Evolutionary conservation across 2,888 invertebrate species (phyloP).

Genomic region (Andrena marginata): DNA sequence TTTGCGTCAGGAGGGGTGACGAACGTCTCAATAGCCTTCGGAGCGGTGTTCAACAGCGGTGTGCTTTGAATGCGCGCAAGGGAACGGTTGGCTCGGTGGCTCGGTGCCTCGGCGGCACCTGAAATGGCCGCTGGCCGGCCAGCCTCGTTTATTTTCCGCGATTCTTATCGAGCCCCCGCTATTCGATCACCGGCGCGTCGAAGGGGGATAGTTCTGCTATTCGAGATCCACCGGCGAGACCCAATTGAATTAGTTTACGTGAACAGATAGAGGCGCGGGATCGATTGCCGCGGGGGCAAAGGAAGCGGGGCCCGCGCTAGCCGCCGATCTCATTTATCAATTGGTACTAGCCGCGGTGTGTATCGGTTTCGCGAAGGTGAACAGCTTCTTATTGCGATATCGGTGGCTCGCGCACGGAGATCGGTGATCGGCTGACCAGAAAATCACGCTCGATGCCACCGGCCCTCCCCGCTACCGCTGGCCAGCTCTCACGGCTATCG

Average conservation of each 20-base stretch:
- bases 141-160: slow-evolving; percentile 52
- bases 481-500: slow-evolving; percentile 23
- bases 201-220: slow-evolving; percentile 21
- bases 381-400: slow-evolving; percentile 30
- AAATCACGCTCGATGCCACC: slow-evolving; percentile 9
- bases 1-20: slow-evolving; percentile 27
- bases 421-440: slow-evolving; percentile 35
- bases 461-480: neutral
- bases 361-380: slow-evolving; percentile 57
- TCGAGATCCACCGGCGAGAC: slow-evolving; percentile 33
- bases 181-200: slow-evolving; percentile 50
- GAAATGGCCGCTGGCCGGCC: slow-evolving; percentile 54
- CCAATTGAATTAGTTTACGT: slow-evolving; percentile 61
- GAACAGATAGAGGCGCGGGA: slow-evolving; percentile 42
- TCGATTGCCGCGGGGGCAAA: slow-evolving; percentile 29
- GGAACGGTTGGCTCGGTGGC: slow-evolving; percentile 23
- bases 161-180: slow-evolving; percentile 56
- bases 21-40: slow-evolving; percentile 54
- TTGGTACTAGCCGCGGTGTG: slow-evolving; percentile 27
- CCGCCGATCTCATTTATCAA: slow-evolving; percentile 55
- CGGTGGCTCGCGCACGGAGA: slow-evolving; percentile 14
- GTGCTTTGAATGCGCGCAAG: slow-evolving; percentile 53
- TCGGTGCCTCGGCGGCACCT: slow-evolving; percentile 12
- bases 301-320: neutral
- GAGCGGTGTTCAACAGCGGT: slow-evolving; percentile 42